Percentiles rank a stretch among this genome's conserved stretches.
Evolutionary conservation across 1,140 invertebrate genomes (phyloP).

Genomic region (Panagrolaimus sp.): DNA sequence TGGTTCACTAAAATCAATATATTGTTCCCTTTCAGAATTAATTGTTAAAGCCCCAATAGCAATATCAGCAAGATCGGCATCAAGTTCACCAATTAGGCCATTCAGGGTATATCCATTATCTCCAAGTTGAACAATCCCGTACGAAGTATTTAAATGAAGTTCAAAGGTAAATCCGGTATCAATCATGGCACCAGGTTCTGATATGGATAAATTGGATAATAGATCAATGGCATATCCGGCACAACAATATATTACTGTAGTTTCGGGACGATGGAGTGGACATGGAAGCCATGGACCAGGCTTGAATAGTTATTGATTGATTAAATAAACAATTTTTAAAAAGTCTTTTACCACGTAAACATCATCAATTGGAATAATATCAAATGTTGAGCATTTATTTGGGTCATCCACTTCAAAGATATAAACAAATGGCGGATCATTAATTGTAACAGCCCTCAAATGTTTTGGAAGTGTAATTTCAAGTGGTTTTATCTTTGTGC

Average conservation of each 20-base stretch:
- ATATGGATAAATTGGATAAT: conserved; percentile 41
- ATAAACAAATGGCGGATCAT: conserved; percentile 55
- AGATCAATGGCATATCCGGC: conserved; percentile 52
- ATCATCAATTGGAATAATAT: conserved; percentile 33
- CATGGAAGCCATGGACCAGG: conserved; percentile 51
- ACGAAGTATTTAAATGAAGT: conserved; percentile 47
- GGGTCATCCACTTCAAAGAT: conserved; percentile 27
- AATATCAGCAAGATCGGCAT: conserved; percentile 87
- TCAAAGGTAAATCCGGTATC: conserved; percentile 51
- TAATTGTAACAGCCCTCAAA: conserved; percentile 44
- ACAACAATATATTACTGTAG: conserved; percentile 43
- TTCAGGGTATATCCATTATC: conserved; percentile 64
- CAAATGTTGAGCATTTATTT: conserved; percentile 33
- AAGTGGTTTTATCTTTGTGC: conserved; percentile 33
- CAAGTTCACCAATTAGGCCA: conserved; percentile 88
- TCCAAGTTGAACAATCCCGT: conserved; percentile 41
- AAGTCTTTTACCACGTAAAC: conserved; percentile 41
- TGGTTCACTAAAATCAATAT: conserved; percentile 97
- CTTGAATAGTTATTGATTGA: conserved; percentile 29
- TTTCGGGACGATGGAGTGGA: conserved; percentile 12
- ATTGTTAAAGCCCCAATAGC: conserved; percentile 96
- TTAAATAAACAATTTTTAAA: too few relatives aligned
- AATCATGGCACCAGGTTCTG: conserved; percentile 30
- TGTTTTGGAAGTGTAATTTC: conserved; percentile 56
- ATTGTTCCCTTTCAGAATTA: conserved; percentile 90